Evolutionary conservation across 2,797 vertebrate genomes (phyloP).

Genomic region (Gadopsis bispinosus): DNA sequence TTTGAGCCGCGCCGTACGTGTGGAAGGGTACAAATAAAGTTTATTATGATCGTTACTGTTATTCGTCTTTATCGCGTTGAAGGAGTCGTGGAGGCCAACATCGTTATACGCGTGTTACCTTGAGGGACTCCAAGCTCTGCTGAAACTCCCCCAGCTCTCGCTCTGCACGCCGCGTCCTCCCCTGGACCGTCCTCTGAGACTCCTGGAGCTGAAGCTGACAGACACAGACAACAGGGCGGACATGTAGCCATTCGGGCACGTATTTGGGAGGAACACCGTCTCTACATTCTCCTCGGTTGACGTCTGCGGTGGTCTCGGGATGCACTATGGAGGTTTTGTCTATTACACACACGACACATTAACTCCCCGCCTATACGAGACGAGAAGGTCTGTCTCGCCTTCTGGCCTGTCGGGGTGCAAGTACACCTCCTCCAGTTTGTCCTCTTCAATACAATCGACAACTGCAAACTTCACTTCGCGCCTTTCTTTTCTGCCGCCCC

Average conservation of each 20-base stretch:
- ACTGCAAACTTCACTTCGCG: not conserved
- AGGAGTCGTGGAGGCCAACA: not conserved
- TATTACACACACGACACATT: not conserved
- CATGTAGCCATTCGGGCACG: too few relatives aligned
- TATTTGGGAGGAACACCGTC: too few relatives aligned
- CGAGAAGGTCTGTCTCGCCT: not conserved
- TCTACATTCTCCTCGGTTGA: not conserved
- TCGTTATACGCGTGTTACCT: conserved; percentile 55
- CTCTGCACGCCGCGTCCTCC: conserved; percentile 61
- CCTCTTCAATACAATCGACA: not conserved
- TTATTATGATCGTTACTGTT: not conserved
- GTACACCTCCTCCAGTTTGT: not conserved
- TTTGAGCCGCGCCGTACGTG: not conserved
- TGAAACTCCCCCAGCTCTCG: conserved; percentile 76
- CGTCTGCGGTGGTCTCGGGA: not conserved
- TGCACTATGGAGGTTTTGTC: not conserved
- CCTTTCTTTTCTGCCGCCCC: not conserved
- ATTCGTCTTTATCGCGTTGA: not conserved
- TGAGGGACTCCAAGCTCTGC: conserved; percentile 74
- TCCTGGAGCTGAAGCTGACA: conserved; percentile 75
- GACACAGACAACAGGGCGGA: conserved; percentile 6
- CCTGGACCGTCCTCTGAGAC: conserved; percentile 70
- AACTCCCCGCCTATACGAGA: not conserved
- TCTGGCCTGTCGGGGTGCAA: not conserved
- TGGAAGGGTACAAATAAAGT: not conserved